Percentiles rank a stretch among this genome's conserved stretches.
Conservation (phyloP, 2,888 invertebrate genomes). For the Drosophila niveifrons region DNA sequence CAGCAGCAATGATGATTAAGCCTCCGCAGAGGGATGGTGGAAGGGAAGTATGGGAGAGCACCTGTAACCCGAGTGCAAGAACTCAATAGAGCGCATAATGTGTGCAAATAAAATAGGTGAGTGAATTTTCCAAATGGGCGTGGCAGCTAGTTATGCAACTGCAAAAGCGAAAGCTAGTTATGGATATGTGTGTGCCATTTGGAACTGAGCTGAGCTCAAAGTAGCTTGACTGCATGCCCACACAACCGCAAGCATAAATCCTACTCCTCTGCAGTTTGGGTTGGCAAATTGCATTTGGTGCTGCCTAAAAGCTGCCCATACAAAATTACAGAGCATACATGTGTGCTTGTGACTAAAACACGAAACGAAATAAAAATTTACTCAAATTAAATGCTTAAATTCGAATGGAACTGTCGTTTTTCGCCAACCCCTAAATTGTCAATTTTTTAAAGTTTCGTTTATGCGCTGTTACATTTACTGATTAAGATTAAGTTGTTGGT, state of each 20-base stretch:
- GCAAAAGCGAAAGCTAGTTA: too few relatives aligned
- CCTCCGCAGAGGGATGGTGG: not conserved
- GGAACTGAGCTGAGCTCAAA: constrained; percentile 1
- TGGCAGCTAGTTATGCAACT: constrained; percentile 54
- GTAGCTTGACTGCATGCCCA: constrained; percentile 11
- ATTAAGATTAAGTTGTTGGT: constrained; percentile 18
- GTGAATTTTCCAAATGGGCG: constrained; percentile 46
- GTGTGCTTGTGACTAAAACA: constrained; percentile 2
- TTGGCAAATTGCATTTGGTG: constrained; percentile 44
- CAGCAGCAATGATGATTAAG: constrained; percentile 50
- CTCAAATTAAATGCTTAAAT: constrained; percentile 68
- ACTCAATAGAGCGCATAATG: constrained; percentile 76
- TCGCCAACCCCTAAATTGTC: not conserved
- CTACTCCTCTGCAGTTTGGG: constrained; percentile 12
- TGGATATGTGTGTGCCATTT: constrained; percentile 5
- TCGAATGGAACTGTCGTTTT: too few relatives aligned
- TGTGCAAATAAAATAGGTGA: constrained; percentile 77
- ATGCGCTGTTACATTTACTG: constrained; percentile 10
- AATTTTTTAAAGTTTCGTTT: constrained; percentile 13
- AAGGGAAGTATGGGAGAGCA: not conserved
- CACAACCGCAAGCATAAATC: not conserved
- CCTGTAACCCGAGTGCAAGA: constrained; percentile 42
- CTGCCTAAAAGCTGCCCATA: constrained; percentile 49
- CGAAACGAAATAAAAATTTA: constrained; percentile 46
- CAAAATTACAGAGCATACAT: constrained; percentile 32